Evolutionary conservation across 2,113 vertebrate genomes (phyloP).

Genomic region (Drymodes brunneopygia): DNA sequence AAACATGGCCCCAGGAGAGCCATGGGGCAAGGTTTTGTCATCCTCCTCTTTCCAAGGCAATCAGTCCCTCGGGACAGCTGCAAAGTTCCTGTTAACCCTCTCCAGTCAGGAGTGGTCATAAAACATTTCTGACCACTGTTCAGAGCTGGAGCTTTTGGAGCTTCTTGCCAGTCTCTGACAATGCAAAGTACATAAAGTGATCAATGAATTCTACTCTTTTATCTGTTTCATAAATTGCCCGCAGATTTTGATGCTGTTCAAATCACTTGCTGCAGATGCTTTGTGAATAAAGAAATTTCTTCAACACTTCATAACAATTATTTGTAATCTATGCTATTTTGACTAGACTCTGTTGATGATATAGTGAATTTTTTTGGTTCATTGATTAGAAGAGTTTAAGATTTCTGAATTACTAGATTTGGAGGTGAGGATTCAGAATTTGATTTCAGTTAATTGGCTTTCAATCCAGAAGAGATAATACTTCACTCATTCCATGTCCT

Average conservation of each 20-base stretch:
- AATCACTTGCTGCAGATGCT: background rate
- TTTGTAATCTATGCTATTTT: background rate
- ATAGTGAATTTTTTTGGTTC: background rate
- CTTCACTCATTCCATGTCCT: background rate
- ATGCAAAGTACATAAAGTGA: background rate
- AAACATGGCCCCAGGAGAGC: background rate
- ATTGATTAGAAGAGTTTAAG: background rate
- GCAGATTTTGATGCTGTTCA: background rate
- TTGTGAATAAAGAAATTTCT: background rate
- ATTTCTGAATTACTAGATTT: background rate
- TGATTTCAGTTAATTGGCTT: background rate
- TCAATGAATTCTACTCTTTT: background rate
- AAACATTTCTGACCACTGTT: background rate
- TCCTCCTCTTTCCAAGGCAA: background rate
- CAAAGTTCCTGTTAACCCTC: background rate
- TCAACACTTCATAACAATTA: background rate
- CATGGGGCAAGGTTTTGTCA: background rate
- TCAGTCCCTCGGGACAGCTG: background rate
- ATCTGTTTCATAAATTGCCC: background rate
- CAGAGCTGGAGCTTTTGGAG: background rate
- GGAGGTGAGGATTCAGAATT: background rate
- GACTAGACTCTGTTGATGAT: background rate
- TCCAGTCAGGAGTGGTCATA: background rate
- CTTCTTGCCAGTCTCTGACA: background rate
- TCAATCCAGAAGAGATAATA: background rate